Conservation (phyloP, 2,797 vertebrate genomes). For the Sarcoramphus papa region DNA sequence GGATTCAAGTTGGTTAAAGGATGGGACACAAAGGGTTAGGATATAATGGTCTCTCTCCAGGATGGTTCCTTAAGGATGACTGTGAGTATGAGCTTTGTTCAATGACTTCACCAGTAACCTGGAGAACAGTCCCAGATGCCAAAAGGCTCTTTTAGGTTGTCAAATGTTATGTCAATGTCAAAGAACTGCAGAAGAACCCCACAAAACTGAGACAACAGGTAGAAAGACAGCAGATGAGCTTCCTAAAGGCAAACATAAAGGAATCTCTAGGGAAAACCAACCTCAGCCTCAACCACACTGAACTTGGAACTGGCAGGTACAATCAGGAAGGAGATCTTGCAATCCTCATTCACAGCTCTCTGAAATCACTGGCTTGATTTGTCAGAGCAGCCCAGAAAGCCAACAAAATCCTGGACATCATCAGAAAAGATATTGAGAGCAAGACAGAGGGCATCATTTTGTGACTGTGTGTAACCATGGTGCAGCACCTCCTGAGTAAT, state of each 20-base stretch:
- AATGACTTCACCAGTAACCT: background rate
- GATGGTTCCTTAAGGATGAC: background rate
- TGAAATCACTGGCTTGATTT: background rate
- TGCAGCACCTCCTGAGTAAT: background rate
- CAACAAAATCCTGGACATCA: background rate
- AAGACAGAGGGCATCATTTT: background rate
- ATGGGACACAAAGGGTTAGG: background rate
- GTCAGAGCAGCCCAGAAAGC: background rate
- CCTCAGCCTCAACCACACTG: fast-evolving
- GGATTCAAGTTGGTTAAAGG: background rate
- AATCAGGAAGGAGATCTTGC: background rate
- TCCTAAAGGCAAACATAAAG: background rate
- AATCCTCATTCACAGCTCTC: background rate
- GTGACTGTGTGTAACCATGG: background rate
- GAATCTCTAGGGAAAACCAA: background rate
- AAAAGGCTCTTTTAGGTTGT: background rate
- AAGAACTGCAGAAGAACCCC: background rate
- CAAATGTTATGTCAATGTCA: background rate
- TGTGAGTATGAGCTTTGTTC: background rate
- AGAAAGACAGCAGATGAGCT: background rate
- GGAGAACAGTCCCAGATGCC: background rate
- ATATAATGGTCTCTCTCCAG: background rate
- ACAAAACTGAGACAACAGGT: background rate
- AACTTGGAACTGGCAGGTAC: background rate
- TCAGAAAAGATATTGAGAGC: background rate